Base-by-base conservation (phyloP, 2,888 invertebrate species). In the Kuschelorhynchus macadamiae region DNA sequence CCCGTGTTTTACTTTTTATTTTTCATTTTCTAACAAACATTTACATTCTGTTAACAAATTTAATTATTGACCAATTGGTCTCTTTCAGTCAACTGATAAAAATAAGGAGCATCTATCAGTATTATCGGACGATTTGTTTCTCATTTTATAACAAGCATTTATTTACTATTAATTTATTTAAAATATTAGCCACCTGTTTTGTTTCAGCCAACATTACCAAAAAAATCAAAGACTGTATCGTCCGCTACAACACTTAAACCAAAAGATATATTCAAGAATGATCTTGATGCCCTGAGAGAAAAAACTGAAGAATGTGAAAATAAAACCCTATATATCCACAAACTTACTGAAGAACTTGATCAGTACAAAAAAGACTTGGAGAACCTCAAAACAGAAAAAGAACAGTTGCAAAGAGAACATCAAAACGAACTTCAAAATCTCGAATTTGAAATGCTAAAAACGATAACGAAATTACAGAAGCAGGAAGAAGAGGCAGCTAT, bases 271-370 rank as follows among this genome's bases (percentile, higher is more conserved):
- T 73, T 70, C 47, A 68, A 53, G 25, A 60, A 61, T 57, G 70
- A 77, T 57, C 47, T 74, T 14, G 86, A 87, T 56, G 83, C 81
- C 9, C 73, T 87, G n/a, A 83, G 85, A 72, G 86, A 86, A 64
- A 87, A 87, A 78, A 80, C 80, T 61, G 85, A 86, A 16, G 87
- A 87, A 78, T 86, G 87, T 67, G 84, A 85, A 68, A 85, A 85
- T 71, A 87, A 87, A 81, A 86, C 85, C 70, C 81, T 83, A 56
- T 82, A 82, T 32, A 85, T 87, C 46, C 83, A 83, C 70, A 87
- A 85, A 65, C 81, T 87, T 61, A 78, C 82, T 0, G 85, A 83
- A 50, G 86, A 87, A 74, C 78, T 87, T 39, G 86, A 87, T 70
- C 86, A 86, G 52, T 78, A 86, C 62, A 86, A 85, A 68, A 78